phyloP scores from a whole-genome alignment of 2,113 vertebrate genomes.

The Taxidea taxus region DNA sequence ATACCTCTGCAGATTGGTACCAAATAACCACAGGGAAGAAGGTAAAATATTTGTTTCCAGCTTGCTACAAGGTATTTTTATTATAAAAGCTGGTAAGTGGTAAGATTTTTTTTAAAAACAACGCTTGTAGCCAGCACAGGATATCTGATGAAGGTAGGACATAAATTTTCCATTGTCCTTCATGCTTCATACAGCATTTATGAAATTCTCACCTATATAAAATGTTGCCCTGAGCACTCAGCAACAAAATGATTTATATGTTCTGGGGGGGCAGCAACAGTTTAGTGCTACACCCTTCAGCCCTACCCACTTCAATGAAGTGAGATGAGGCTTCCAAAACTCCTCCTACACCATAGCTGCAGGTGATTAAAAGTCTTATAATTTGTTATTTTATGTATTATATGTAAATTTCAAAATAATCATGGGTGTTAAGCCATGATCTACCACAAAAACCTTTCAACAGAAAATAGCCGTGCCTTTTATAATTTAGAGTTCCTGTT shows the following conservation, averaged over 20 bases:
- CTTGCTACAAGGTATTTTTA: neutral
- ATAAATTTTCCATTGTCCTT: neutral
- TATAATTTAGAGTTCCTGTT: neutral
- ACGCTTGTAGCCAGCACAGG: neutral
- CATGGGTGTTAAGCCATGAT: neutral
- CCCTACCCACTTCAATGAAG: neutral
- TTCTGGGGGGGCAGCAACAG: neutral
- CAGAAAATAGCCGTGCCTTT: neutral
- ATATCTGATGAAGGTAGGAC: neutral
- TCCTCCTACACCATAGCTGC: neutral
- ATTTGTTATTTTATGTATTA: neutral
- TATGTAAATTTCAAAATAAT: neutral
- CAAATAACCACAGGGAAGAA: neutral
- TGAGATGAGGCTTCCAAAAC: neutral
- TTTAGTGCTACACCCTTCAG: neutral
- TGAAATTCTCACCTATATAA: neutral
- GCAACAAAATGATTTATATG: neutral
- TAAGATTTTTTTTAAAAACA: neutral
- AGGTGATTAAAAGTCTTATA: neutral
- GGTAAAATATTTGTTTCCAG: slow-evolving; percentile 7
- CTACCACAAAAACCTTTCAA: neutral
- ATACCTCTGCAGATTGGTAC: neutral
- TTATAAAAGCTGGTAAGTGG: slow-evolving; percentile 8
- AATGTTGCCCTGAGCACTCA: neutral
- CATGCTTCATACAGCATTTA: neutral